Conservation (phyloP, 2,888 invertebrate genomes). For the Aproaerema taeniolella region DNA sequence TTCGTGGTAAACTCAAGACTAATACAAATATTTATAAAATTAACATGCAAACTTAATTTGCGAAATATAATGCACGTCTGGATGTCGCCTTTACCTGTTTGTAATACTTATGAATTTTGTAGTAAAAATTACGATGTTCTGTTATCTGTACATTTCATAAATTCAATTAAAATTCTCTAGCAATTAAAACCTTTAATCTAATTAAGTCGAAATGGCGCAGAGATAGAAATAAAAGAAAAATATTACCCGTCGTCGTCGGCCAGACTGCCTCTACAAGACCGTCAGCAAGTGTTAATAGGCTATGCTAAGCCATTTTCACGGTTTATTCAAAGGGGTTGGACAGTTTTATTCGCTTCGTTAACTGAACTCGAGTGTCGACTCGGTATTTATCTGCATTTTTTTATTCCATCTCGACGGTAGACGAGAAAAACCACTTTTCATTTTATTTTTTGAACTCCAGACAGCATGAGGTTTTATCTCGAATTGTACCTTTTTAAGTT, state of each 20-base stretch:
- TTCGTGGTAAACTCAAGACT: too few species aligned
- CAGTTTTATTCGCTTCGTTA: slow-evolving; percentile 67
- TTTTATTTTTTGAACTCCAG: neutral
- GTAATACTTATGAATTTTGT: too few species aligned
- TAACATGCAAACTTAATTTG: too few species aligned
- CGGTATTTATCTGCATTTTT: slow-evolving; percentile 54
- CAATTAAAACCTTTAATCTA: slow-evolving; percentile 56
- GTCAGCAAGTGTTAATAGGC: slow-evolving; percentile 65
- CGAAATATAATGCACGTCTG: too few species aligned
- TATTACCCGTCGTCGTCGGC: slow-evolving; percentile 59
- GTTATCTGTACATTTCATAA: too few species aligned
- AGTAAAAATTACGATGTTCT: too few species aligned
- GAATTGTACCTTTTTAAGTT: neutral
- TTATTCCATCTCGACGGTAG: slow-evolving; percentile 35
- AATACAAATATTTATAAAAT: too few species aligned
- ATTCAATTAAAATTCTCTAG: slow-evolving; percentile 11
- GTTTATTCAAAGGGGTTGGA: slow-evolving; percentile 63
- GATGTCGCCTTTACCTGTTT: too few species aligned
- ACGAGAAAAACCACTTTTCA: slow-evolving; percentile 15
- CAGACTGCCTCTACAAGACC: slow-evolving; percentile 53
- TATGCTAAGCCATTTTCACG: slow-evolving; percentile 57
- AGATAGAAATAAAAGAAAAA: slow-evolving; percentile 64
- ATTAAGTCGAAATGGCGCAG: slow-evolving; percentile 45
- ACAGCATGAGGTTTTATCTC: slow-evolving; percentile 3
- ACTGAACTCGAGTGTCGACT: slow-evolving; percentile 44